Base-by-base conservation (phyloP, 1,140 invertebrate genomes). In the Heliconius hermathena region DNA sequence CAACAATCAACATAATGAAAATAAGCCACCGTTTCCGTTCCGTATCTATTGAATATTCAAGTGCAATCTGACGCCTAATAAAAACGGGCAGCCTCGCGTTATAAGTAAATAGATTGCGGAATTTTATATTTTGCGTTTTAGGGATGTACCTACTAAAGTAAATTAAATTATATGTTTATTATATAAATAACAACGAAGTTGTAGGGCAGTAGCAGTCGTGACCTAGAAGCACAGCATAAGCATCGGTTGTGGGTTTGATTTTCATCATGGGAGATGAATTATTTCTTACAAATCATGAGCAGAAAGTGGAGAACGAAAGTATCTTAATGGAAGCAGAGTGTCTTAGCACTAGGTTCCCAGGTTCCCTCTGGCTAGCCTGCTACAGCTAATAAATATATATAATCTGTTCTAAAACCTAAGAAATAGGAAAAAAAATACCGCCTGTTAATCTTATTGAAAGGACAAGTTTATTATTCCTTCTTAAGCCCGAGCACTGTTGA, bases 1-100 rank as follows among this genome's bases (percentile, higher is more conserved):
- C 57, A 74, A 74, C 71, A 82, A 79, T 79, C 77, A 82, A 74
- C 77, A 54, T 82, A 82, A 82, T 82, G 81, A 79, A 81, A 82
- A 77, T 75, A 73, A 78, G 73, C 76, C n/a, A 77, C 52, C 20
- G 54, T n/a, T 76, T 33, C 22, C 57, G 36, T 70, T 38, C 26
- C 36, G 74, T 76, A 41, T 79, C 74, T 79, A 72, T 74, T 82
- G 78, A 82, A 82, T 79, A 79, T 82, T 82, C 77, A 82, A 70
- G 49, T 29, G 73, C 73, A 46, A 74, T 74, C 49, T 74, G 54
- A 36, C 73, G 73, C 73, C 54, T 74, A 74, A 74, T 74, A 74
- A 54, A 74, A 74, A 9, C 73, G 36, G 52, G 36, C 52, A 60
- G 52, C 52, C 52, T 57, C 29, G 52, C n/a, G 9, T 66, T 66